Percentiles rank a stretch among this genome's conserved stretches.
Conservation (phyloP, 2,113 vertebrate species). For the Festucalex cinctus region DNA sequence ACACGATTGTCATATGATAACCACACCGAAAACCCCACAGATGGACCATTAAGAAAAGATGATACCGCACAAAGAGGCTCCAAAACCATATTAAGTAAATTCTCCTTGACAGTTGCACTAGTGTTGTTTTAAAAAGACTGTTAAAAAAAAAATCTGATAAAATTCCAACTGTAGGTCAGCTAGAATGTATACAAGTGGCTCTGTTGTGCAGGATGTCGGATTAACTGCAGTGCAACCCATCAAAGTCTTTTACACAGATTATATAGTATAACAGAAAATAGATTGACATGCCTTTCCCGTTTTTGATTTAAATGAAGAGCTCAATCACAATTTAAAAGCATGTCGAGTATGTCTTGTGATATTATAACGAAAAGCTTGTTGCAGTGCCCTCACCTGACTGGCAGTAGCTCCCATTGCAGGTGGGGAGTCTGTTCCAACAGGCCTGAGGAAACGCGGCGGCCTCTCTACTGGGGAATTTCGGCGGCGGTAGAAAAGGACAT, state of each 20-base stretch:
- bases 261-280: not conserved
- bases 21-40: not conserved
- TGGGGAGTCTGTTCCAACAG: conserved; percentile 74
- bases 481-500: conserved; percentile 95
- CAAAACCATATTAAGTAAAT: not conserved
- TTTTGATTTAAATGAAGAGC: not conserved
- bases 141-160: not conserved
- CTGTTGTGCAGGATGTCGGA: not conserved
- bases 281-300: not conserved
- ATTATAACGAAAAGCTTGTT: not conserved
- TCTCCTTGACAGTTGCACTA: not conserved
- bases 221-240: not conserved
- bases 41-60: not conserved
- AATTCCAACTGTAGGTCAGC: not conserved
- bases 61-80: not conserved
- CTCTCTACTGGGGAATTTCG: conserved; percentile 96
- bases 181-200: not conserved
- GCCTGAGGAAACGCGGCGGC: conserved; percentile 75
- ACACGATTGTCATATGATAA: not conserved
- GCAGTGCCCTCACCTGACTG: conserved; percentile 86
- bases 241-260: no score
- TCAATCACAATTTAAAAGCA: not conserved
- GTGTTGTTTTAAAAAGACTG: not conserved
- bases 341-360: not conserved
- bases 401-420: conserved; percentile 77